A percentile compares a stretch with the other conserved stretches of the same genome.
These are phyloP conservation scores for Astur gentilis DNA, from an alignment of 2,113 vertebrate genomes.

Conservation along the genomic window DNA sequence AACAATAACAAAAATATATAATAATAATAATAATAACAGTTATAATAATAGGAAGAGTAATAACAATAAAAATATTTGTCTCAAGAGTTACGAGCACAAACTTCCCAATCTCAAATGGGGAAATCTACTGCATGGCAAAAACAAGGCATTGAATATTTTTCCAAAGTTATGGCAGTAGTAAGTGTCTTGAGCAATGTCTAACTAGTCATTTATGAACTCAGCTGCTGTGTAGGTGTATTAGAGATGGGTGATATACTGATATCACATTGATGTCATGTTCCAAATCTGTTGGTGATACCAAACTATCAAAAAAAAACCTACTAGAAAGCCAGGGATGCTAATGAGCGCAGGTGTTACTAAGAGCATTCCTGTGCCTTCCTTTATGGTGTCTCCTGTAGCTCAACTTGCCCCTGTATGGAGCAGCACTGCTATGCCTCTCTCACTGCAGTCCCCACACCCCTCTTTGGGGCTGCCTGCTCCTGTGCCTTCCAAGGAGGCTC, in stretches of 20 bases:
- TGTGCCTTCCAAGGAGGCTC: neutral
- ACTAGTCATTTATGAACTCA: neutral
- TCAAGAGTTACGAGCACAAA: neutral
- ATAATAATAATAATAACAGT: neutral
- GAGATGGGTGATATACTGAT: neutral
- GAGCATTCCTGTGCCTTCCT: neutral
- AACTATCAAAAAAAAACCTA: neutral
- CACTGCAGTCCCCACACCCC: fast-evolving
- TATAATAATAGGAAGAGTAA: neutral
- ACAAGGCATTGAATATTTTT: neutral
- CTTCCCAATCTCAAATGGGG: neutral
- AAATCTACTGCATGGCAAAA: neutral
- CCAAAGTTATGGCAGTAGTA: neutral
- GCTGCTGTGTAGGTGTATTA: neutral
- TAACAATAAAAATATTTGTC: neutral
- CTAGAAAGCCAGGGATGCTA: neutral
- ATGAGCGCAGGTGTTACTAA: neutral
- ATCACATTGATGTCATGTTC: fast-evolving
- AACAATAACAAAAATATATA: neutral
- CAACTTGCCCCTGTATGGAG: neutral
- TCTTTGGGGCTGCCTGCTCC: neutral
- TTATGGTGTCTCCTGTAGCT: neutral
- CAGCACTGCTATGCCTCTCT: neutral
- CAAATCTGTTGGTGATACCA: neutral
- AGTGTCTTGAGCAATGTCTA: neutral